These are phyloP conservation scores for Pteropus alecto DNA, from an alignment of 2,113 vertebrate genomes.

Conservation along the genomic window DNA sequence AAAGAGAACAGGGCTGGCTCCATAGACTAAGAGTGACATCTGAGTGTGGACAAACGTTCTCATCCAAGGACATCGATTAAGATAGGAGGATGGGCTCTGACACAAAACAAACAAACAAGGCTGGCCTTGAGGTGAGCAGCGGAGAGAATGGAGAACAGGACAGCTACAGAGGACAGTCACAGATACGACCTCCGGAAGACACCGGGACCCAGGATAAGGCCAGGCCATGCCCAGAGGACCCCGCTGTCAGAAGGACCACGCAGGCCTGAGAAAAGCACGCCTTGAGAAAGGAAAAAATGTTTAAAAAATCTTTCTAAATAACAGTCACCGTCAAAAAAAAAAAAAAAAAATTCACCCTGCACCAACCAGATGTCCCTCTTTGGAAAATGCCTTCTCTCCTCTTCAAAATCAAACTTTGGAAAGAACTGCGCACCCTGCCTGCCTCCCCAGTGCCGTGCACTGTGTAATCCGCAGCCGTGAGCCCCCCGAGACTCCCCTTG, in stretches of 20 bases:
- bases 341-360: neutral
- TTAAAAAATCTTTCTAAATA: neutral
- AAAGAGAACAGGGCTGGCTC: neutral
- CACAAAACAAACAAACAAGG: neutral
- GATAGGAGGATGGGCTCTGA: neutral
- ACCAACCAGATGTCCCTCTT: neutral
- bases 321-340: neutral
- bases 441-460: neutral
- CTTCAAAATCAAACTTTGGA: neutral
- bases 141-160: neutral
- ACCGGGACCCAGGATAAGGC: neutral
- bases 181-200: neutral
- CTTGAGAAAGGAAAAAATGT: neutral
- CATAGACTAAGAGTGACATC: neutral
- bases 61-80: neutral
- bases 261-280: neutral
- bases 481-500: neutral
- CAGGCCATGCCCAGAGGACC: neutral
- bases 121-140: neutral
- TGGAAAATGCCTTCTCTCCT: neutral
- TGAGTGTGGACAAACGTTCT: neutral
- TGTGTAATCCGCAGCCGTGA: neutral
- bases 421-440: neutral
- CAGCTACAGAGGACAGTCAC: neutral
- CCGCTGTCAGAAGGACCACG: neutral